Evolutionary conservation across 53 echinoderm and acorn worm genomes (phyloP).

Genomic region (Crossaster papposus): DNA sequence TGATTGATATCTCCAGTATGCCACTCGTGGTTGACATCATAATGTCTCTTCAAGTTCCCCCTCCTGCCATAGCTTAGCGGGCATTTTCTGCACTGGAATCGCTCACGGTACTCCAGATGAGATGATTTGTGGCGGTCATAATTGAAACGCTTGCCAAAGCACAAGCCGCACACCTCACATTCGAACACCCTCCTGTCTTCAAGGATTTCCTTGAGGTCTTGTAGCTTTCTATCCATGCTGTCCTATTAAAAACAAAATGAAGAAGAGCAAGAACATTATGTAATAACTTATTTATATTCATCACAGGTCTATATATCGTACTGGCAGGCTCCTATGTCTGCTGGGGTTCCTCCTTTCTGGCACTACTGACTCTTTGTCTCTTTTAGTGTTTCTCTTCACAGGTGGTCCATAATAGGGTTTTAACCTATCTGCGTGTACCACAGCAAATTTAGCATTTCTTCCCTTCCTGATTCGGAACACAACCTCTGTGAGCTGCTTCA

Average conservation of each 20-base stretch:
- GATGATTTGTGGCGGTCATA: background rate
- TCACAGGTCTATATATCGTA: background rate
- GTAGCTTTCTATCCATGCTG: background rate
- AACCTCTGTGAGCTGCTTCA: conserved; percentile 35
- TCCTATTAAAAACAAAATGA: no score
- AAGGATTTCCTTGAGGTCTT: background rate
- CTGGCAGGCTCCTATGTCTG: no score
- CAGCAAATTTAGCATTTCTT: background rate
- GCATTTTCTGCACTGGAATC: background rate
- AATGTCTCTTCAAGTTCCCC: background rate
- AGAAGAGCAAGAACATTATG: no score
- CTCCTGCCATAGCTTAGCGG: background rate
- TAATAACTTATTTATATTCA: background rate
- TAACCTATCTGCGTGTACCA: conserved; percentile 11
- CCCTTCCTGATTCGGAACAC: background rate
- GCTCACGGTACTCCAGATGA: background rate
- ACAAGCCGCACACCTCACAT: background rate
- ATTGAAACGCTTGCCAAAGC: conserved; percentile 1
- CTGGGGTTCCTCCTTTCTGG: background rate
- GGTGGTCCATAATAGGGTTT: conserved; percentile 22
- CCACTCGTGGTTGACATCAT: background rate
- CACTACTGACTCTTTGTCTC: background rate
- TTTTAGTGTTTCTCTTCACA: background rate
- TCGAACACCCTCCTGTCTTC: background rate
- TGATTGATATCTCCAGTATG: no score